These are phyloP conservation scores for Corydoras maculifer DNA, from an alignment of 2,113 vertebrate species.

Conservation along the genomic window DNA sequence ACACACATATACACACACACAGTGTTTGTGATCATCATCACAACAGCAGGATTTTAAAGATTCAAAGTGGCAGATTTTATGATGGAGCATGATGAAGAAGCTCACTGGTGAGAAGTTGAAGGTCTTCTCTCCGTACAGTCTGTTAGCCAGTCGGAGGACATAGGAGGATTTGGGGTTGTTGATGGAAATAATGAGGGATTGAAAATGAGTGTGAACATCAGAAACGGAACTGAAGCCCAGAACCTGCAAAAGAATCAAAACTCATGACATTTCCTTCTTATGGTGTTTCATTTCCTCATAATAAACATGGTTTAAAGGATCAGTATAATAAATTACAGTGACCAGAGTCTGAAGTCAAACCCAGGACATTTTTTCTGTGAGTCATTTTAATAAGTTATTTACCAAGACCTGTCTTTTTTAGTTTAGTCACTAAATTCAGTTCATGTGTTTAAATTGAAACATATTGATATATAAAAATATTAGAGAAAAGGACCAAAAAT, in stretches of 20 bases:
- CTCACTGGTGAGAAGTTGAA: constrained; percentile 73
- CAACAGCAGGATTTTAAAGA: too few species aligned
- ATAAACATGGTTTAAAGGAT: too few species aligned
- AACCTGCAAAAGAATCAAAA: constrained; percentile 53
- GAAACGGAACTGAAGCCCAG: constrained; percentile 65
- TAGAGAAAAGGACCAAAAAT: too few species aligned
- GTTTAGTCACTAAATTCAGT: too few species aligned
- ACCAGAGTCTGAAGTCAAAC: too few species aligned
- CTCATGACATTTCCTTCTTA: too few species aligned
- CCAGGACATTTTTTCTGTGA: too few species aligned
- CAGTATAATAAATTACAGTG: too few species aligned
- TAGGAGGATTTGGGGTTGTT: constrained; percentile 69
- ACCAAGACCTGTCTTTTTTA: not conserved
- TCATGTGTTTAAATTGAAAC: too few species aligned
- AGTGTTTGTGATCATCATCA: not conserved
- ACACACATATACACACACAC: constrained; percentile 4
- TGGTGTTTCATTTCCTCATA: too few species aligned
- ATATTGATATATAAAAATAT: too few species aligned
- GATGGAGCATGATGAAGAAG: not conserved
- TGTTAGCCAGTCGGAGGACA: constrained; percentile 75
- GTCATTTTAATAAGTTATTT: not conserved
- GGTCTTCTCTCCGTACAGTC: constrained; percentile 82
- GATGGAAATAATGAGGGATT: constrained; percentile 66
- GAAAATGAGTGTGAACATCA: constrained; percentile 71
- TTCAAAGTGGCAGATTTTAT: not conserved